Conservation (phyloP, 2,888 invertebrate species). For the Ligdia adustata region DNA sequence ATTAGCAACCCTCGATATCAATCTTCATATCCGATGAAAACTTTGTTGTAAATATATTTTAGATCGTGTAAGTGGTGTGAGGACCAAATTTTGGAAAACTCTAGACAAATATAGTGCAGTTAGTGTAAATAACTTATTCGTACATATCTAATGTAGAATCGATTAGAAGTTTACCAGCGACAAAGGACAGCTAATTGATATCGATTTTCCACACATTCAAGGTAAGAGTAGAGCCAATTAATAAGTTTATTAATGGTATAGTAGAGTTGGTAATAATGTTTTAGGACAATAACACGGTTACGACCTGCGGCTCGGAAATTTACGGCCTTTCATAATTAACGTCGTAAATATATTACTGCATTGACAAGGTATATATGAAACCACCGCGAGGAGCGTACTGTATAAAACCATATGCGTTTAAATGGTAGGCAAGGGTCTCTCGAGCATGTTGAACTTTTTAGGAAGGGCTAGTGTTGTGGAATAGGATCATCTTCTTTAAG, state of each 20-base stretch:
- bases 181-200: slow-evolving; percentile 57
- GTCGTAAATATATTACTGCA: neutral
- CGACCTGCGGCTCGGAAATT: slow-evolving; percentile 6
- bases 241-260: slow-evolving; percentile 13
- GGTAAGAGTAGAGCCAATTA: slow-evolving; percentile 48
- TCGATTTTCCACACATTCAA: slow-evolving; percentile 53
- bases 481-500: too few relatives aligned
- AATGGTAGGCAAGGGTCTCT: too few relatives aligned
- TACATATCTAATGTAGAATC: slow-evolving; percentile 44
- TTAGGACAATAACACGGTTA: slow-evolving; percentile 12
- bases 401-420: too few relatives aligned
- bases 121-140: slow-evolving; percentile 53
- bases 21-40: slow-evolving; percentile 46
- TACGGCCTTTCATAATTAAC: slow-evolving; percentile 6
- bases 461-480: too few relatives aligned
- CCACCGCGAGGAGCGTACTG: too few relatives aligned
- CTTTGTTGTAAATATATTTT: slow-evolving; percentile 44
- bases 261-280: slow-evolving; percentile 13
- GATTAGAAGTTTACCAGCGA: slow-evolving; percentile 40
- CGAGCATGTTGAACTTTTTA: too few relatives aligned
- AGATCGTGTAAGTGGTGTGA: slow-evolving; percentile 43
- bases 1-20: slow-evolving; percentile 61
- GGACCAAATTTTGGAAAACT: slow-evolving; percentile 59
- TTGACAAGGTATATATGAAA: too few relatives aligned
- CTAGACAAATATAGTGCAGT: slow-evolving; percentile 48